Conservation (phyloP, 1,140 invertebrate genomes). For the Drosophila baimaii region DNA sequence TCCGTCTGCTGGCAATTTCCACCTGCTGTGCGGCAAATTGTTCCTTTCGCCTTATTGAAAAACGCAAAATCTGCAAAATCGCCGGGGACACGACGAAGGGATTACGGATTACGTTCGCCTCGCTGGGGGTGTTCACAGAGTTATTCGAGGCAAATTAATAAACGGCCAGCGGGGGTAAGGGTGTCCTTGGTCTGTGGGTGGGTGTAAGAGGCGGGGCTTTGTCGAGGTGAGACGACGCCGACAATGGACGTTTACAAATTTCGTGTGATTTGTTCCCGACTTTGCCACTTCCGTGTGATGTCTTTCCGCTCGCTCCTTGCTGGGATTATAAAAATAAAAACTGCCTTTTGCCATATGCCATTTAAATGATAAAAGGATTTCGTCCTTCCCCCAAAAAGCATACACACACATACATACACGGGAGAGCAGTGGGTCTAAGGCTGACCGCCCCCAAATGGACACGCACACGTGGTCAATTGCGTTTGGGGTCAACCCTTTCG, state of each 20-base stretch:
- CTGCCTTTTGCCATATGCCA: conserved; percentile 80
- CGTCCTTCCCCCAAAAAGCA: conserved; percentile 10
- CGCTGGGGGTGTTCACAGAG: conserved; percentile 11
- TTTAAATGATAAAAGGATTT: conserved; percentile 83
- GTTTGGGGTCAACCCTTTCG: conserved; percentile 81
- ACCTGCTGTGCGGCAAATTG: conserved; percentile 74
- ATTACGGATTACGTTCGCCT: conserved; percentile 42
- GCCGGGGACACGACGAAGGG: conserved; percentile 43
- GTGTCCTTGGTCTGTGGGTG: neutral
- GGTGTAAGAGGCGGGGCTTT: neutral
- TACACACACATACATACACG: conserved; percentile 8
- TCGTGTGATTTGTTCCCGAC: conserved; percentile 66
- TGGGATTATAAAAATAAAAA: conserved; percentile 78
- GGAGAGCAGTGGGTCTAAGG: conserved; percentile 2
- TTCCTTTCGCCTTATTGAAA: conserved; percentile 59
- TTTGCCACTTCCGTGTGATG: conserved; percentile 65
- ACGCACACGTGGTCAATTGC: conserved; percentile 81
- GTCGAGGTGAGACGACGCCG: conserved; percentile 22
- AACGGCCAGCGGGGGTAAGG: conserved; percentile 40
- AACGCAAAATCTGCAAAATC: conserved; percentile 49
- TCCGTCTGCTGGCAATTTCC: conserved; percentile 27
- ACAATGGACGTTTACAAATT: conserved; percentile 78
- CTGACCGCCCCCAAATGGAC: conserved; percentile 52
- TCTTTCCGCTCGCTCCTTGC: conserved; percentile 46
- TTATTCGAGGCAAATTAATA: conserved; percentile 75